These are phyloP conservation scores for Drosophila kanapiae DNA, from an alignment of 1,140 invertebrate genomes.

Conservation along the genomic window DNA sequence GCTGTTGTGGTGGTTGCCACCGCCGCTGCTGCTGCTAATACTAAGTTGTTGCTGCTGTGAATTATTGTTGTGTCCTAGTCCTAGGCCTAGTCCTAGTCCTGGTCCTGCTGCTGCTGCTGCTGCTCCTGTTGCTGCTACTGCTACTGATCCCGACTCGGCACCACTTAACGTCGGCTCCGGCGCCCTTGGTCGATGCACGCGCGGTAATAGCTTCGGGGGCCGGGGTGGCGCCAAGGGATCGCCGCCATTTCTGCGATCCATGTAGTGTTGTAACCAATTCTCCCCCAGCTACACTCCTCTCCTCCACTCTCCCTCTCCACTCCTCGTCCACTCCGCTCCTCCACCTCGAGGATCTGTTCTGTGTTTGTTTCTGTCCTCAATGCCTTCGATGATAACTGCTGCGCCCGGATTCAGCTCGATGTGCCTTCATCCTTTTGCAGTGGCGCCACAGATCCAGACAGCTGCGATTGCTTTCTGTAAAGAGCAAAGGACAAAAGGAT, in stretches of 20 bases:
- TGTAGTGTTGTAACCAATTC: slow-evolving; percentile 81
- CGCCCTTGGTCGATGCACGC: slow-evolving; percentile 87
- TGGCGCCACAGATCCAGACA: slow-evolving; percentile 20
- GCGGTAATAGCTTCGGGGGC: slow-evolving; percentile 88
- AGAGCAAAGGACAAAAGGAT: background rate
- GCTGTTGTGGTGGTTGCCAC: slow-evolving; percentile 10
- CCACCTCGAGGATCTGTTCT: slow-evolving; percentile 24
- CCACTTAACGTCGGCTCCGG: slow-evolving; percentile 85
- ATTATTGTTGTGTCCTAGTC: slow-evolving; percentile 34
- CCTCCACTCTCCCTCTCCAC: slow-evolving; percentile 43
- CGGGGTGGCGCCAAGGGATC: slow-evolving; percentile 88
- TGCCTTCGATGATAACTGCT: slow-evolving; percentile 66
- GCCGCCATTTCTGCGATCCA: slow-evolving; percentile 88
- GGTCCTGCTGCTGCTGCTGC: no score
- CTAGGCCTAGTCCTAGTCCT: slow-evolving; percentile 12
- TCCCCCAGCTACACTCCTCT: slow-evolving; percentile 48
- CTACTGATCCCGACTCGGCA: slow-evolving; percentile 42
- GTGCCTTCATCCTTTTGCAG: slow-evolving; percentile 79
- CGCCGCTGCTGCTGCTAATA: slow-evolving; percentile 30
- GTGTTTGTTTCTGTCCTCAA: slow-evolving; percentile 28
- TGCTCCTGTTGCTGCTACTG: no score
- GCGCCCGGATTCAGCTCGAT: slow-evolving; percentile 60
- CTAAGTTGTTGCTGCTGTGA: slow-evolving; percentile 58
- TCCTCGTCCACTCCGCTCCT: slow-evolving; percentile 24
- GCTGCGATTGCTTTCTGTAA: slow-evolving; percentile 66